Conservation (phyloP, 64 coral and sea anemone species). For the Trachythela sp. region DNA sequence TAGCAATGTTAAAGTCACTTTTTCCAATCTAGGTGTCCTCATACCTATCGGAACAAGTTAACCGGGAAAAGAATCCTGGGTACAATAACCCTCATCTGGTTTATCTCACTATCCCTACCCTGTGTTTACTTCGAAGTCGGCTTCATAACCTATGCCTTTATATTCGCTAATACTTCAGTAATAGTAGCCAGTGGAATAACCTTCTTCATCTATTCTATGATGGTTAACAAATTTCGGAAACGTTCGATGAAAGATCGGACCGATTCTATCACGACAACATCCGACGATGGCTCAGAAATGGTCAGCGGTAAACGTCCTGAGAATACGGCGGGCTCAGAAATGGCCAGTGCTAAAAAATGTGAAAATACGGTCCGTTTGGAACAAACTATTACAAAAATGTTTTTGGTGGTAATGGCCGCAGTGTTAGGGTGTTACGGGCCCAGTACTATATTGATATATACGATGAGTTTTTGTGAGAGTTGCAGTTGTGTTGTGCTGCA, state of each 20-base stretch:
- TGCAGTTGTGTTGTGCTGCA: conserved; percentile 87
- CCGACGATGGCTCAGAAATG: conserved; percentile 23
- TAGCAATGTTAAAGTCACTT: too few species aligned
- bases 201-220: conserved; percentile 73
- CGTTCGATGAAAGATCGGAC: background rate
- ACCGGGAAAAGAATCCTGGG: conserved; percentile 34
- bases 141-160: conserved; percentile 82
- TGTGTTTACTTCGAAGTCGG: conserved; percentile 69
- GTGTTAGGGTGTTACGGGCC: conserved; percentile 80
- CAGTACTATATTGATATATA: conserved; percentile 78
- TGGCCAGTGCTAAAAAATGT: background rate
- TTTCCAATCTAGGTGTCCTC: background rate
- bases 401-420: conserved; percentile 58
- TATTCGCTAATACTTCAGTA: conserved; percentile 72
- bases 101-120: conserved; percentile 43
- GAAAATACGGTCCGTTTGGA: conserved; percentile 50
- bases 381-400: conserved; percentile 84
- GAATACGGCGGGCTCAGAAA: background rate
- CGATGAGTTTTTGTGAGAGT: conserved; percentile 76
- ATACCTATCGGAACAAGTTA: conserved; percentile 56
- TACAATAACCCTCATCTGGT: conserved; percentile 52
- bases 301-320: too few species aligned
- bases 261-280: background rate
- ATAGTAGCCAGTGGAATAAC: conserved; percentile 71
- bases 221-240: conserved; percentile 55